Evolutionary conservation across 2,113 vertebrate species (phyloP).

Genomic region (Megaceryle maxima): DNA sequence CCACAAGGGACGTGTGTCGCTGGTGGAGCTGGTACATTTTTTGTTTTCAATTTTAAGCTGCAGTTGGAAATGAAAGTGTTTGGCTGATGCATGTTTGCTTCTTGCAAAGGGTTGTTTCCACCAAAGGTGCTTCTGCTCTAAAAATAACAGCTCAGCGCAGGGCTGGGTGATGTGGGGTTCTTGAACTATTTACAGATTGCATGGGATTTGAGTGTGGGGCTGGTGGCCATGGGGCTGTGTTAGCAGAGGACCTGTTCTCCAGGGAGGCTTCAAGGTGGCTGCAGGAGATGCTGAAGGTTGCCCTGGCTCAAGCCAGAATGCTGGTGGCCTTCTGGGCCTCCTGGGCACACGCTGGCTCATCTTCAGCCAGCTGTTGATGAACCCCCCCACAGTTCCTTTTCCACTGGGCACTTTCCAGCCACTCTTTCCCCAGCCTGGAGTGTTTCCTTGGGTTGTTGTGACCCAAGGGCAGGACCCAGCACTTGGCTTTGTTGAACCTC

Average conservation of each 20-base stretch:
- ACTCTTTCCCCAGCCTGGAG: too few species aligned
- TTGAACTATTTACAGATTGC: too few species aligned
- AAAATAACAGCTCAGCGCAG: not conserved
- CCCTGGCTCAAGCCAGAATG: not conserved
- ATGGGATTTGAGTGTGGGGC: not conserved
- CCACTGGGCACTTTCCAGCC: too few species aligned
- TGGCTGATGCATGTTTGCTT: not conserved
- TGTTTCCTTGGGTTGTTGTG: too few species aligned
- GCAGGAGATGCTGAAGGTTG: not conserved
- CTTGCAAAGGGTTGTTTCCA: not conserved
- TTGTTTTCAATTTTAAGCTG: not conserved
- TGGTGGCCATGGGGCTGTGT: not conserved
- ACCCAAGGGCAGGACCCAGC: too few species aligned
- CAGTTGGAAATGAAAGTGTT: not conserved
- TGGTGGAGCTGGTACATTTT: accelerated
- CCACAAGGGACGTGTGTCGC: accelerated
- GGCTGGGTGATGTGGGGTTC: accelerated
- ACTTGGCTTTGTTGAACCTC: too few species aligned
- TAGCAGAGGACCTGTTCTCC: accelerated
- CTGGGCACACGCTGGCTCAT: too few species aligned
- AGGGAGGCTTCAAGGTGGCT: not conserved
- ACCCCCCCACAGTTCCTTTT: too few species aligned
- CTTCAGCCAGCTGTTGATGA: too few species aligned
- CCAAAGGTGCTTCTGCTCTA: not conserved
- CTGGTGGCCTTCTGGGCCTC: too few species aligned